These are phyloP conservation scores for Xylocopa sonorina DNA, from an alignment of 1,140 invertebrate species.

Conservation along the genomic window DNA sequence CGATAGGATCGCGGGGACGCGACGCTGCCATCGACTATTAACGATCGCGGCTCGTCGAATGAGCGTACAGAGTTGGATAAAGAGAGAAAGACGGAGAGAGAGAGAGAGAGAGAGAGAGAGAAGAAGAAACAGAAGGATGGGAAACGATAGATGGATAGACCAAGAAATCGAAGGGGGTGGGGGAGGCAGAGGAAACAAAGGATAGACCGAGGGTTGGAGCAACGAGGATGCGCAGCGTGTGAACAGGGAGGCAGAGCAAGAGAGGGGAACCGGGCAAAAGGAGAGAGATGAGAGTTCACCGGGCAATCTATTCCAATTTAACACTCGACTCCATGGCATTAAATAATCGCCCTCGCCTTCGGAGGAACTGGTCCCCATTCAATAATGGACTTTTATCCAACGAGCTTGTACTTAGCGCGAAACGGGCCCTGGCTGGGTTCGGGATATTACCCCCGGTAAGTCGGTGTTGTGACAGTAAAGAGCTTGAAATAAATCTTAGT, in stretches of 20 bases:
- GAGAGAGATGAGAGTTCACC: slow-evolving; percentile 40
- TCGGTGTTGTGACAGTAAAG: slow-evolving; percentile 79
- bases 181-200: neutral
- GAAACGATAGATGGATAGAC: neutral
- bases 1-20: slow-evolving; percentile 30
- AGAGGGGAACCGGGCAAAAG: neutral
- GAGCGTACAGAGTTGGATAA: too few species aligned
- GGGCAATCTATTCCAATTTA: slow-evolving; percentile 78
- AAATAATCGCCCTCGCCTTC: slow-evolving; percentile 77
- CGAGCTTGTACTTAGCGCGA: slow-evolving; percentile 71
- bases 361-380: slow-evolving; percentile 75
- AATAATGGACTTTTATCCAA: slow-evolving; percentile 78
- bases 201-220: too few species aligned
- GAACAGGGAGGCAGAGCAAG: neutral
- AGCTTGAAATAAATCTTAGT: slow-evolving; percentile 79
- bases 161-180: neutral
- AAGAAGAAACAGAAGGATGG: too few species aligned
- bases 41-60: neutral
- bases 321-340: slow-evolving; percentile 75
- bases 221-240: neutral
- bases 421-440: slow-evolving; percentile 55
- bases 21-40: slow-evolving; percentile 15
- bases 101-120: neutral
- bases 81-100: too few species aligned
- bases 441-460: slow-evolving; percentile 70